Base-by-base conservation (phyloP, 2,888 invertebrate species). In the Coleophora flavipennella region DNA sequence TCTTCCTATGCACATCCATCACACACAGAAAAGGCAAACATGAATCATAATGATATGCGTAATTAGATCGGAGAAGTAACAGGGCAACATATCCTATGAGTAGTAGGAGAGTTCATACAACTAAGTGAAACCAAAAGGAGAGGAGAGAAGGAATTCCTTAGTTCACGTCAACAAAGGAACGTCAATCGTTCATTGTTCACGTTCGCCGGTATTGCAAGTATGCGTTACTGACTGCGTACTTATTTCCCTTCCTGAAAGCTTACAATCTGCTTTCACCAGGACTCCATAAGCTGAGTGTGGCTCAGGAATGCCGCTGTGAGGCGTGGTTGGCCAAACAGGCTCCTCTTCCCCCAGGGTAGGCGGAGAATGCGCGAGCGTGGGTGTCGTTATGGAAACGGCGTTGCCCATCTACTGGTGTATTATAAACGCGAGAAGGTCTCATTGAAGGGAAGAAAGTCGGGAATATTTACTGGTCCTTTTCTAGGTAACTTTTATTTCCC, bases 221-320 rank as follows among this genome's bases (percentile, higher is more conserved):
- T 65, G 62, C 57, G 60, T 51, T 46, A 40, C 44, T 51, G 56
- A 59, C 51, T 61, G 59, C 55, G 59, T 50, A 59, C 54, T n/a
- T 55, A 55, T 63, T 74, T 71, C 67, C 73, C 83, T 88, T 89
- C 89, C 89, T 89, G 89, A 89, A 89, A 89, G 88, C 87, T 85
- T 79, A 85, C 81, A 86, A 87, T 88, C 88, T 86, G 85, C 76
- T 76, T 62, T 60, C 65, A 87, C 67, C 66, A 86, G 89, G 89
- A 53, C 36, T 58, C 41, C 87, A 90, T 73, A 73, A 70, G 43
- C 13, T 1, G 28, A 32, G 48, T 50, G 51, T 41, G 50, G 53
- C 67, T 49, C 65, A 65, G 63, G 69, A 42, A 49, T 44, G 44
- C 35, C 44, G 49, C 3, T 20, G 3, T 56, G 47, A 52, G 52